Base-by-base conservation (phyloP, 2,797 vertebrate species). In the Enteromius viviparus region DNA sequence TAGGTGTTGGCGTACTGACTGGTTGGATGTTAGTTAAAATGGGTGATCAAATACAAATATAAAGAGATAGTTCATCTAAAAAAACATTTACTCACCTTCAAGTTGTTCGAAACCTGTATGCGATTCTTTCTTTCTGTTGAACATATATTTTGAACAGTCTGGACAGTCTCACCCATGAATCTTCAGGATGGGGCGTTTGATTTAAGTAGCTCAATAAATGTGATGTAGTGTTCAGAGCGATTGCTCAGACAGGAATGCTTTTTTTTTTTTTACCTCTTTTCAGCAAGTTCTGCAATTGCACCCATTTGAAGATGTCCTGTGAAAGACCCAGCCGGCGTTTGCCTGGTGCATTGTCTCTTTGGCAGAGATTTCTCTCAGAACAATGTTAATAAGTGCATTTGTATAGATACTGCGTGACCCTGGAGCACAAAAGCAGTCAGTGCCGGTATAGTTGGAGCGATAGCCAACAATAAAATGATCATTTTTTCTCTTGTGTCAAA, bases 191-290 rank as follows among this genome's bases (percentile, higher is more conserved):
- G 29, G 75, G 76, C 49, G 82, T 84, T 82, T 92, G 92, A 92
- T 95, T 95, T 94, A 94, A 90, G 91, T 88, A 87, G 29, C 85
- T 93, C 94, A 94, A 95, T 95, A 94, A 95, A 94, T 88, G 90
- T 94, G 93, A 95, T 94, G 85, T 93, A 94, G 88, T 89, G 91
- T 90, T 90, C 84, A 90, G 89, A 91, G 86, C n/a, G 81, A 94
- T 92, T 92, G 88, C 84, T 87, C 74, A 12, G 92, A 93, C 94
- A 92, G 90, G 89, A 92, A 92, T 91, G 90, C 91, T 92, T 91
- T 26, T 26, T 89, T 89, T 91, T 90, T 90, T 85, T 40, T 40
- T 40, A 40, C 64, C 85, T 81, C 86, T 90, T 90, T 60, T 37
- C 53, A 76, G 34, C 2, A 34, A 9, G 55, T 69, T 69, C 15